Base-by-base conservation (phyloP, 2,113 vertebrate genomes). In the Phrynosoma blainvillii region DNA sequence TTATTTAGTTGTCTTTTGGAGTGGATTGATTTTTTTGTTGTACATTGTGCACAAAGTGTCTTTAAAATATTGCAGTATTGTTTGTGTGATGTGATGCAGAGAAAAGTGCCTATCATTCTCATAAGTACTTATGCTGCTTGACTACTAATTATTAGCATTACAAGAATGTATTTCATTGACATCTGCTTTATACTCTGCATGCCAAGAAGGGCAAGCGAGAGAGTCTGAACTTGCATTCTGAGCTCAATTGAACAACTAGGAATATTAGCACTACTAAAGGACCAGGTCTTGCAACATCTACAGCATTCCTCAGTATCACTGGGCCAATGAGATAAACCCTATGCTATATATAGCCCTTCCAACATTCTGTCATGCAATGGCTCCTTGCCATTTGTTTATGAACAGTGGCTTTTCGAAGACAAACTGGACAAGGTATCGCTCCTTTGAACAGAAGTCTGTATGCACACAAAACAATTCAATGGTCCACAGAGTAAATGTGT, bases 1-100 rank as follows among this genome's bases (percentile, higher is more conserved):
- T 59, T 82, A 71, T 95, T 94, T 96, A 80, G 93, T 95, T 95
- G 92, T 92, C 91, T 82, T 93, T 94, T 82, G 79, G 87, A 93
- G 84, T 90, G 86, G 85, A 90, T 93, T 90, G 94, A 93, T 94
- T 95, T 93, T 89, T 90, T 54, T 91, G 70, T 52, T 87, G 83
- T 20, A 87, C 1, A 40, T 89, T 79, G 74, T 77, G 36, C 77
- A 93, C 84, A 94, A 91, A 93, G 86, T 70, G 91, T 32, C 83
- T 88, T 74, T 91, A 92, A 94, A 93, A 90, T 89, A 81, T 32
- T 74, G 77, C 89, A 89, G 87, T 27, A 12, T 80, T 81, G 42
- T 84, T 70, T 81, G 85, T 89, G 71, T 87, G 88, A 66, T 89
- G 66, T 86, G 54, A 93, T 27, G 90, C 32, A 91, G 90, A 93